Evolutionary conservation across 2,888 invertebrate genomes (phyloP), one percentile per base, ranked within the genome.

Genomic region (Eupithecia exiguata): DNA sequence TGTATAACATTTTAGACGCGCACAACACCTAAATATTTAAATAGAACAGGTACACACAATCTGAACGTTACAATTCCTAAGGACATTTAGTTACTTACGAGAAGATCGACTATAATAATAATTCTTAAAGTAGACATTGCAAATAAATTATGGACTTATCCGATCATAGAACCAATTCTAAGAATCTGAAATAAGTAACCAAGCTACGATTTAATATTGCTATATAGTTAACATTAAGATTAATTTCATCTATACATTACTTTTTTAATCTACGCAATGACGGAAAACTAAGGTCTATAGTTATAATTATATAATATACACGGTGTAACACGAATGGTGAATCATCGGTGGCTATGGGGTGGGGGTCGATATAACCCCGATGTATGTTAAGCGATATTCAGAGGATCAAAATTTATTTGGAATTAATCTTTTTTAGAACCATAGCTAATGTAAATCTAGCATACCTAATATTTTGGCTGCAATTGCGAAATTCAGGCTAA

Each of bases 1-100:
- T 66, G n/a, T 43, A 66, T 66, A 66, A 66, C 66, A 66, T 40
- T 66, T 16, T 66, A 14, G n/a, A 21, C 12, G 14, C 40, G 40
- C 38, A 66, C 21, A 14, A 66, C 5, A 43, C 66, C 38, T 66
- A 66, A n/a, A 43, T 16, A 66, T 38, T 25, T 66, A 66, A 25
- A 66, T 43, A 40, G 18, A 40, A 66, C 66, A 66, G 66, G 21
- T 40, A 66, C 25, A 21, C 16, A 18, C 36, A 21, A 9, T 62
- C 30, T 62, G 40, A 43, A 43, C 10, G 7, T 40, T 66, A 66
- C 21, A 21, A 38, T 25, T 36, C n/a, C n/a, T 40, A 40, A 21
- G 35, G 35, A 30, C 35, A 62, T 35, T 9, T 30, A 16, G 1
- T 35, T 62, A 21, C 10, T 53, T 53, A 53, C 49, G 62, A 30